Percentiles rank a stretch among this genome's conserved stretches.
phyloP scores from a whole-genome alignment of 2,888 invertebrate genomes.

The Tridacna gigas region DNA sequence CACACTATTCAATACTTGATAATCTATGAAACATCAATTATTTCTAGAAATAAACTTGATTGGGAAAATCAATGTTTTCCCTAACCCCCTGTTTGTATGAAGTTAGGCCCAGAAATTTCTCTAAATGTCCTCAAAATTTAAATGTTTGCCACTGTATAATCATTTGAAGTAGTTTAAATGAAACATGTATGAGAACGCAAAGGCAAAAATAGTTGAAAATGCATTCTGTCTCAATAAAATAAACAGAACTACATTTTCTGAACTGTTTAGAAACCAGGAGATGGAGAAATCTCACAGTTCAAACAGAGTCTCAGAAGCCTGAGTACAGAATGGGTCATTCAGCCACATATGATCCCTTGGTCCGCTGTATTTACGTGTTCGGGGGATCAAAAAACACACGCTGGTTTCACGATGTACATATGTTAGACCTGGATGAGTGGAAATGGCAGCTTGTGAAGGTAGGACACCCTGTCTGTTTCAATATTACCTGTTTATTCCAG shows the following conservation, averaged over 20 bases:
- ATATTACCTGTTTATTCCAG: too few relatives aligned
- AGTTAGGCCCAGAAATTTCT: too few relatives aligned
- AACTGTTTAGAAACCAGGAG: constrained; percentile 72
- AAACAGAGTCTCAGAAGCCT: constrained; percentile 75
- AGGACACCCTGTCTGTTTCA: not conserved
- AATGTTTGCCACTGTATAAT: not conserved
- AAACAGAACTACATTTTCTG: too few relatives aligned
- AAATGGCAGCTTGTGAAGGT: constrained; percentile 83
- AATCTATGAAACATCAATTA: too few relatives aligned
- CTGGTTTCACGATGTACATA: constrained; percentile 84
- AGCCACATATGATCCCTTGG: constrained; percentile 81
- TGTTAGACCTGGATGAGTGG: constrained; percentile 81
- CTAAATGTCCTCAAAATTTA: not conserved
- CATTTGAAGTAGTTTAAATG: not conserved
- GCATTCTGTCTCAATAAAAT: too few relatives aligned
- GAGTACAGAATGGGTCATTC: constrained; percentile 84
- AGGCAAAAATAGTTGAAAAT: too few relatives aligned
- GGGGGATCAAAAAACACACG: constrained; percentile 83
- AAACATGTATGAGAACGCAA: not conserved
- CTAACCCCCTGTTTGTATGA: too few relatives aligned
- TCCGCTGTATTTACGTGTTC: constrained; percentile 82
- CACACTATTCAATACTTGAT: too few relatives aligned
- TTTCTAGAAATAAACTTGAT: too few relatives aligned
- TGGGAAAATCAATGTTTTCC: too few relatives aligned
- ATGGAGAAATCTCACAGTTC: constrained; percentile 73